Conservation (phyloP, 2,888 invertebrate genomes). For the Oeneis ivallda region DNA sequence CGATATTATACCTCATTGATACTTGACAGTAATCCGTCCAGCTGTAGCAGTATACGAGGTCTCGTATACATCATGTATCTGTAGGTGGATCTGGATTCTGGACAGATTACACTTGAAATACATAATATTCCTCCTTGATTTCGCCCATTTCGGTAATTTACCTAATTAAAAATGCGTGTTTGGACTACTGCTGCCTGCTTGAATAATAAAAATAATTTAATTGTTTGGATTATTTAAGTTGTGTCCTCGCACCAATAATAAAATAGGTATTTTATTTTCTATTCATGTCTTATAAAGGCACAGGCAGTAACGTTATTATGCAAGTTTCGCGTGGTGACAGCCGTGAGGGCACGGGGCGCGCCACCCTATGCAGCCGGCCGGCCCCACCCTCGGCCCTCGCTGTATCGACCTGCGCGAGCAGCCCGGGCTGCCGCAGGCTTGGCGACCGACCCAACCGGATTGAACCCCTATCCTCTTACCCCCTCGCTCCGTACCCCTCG, state of each 20-base stretch:
- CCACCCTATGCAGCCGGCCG: slow-evolving; percentile 68
- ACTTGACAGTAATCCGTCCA: too few species aligned
- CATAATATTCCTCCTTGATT: too few species aligned
- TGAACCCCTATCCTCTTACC: slow-evolving; percentile 53
- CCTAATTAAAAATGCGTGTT: too few species aligned
- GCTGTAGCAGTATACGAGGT: too few species aligned
- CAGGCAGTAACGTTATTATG: slow-evolving; percentile 51
- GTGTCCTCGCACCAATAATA: background rate
- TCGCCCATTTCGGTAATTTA: too few species aligned
- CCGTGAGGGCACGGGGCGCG: slow-evolving; percentile 77
- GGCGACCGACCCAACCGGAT: slow-evolving; percentile 57
- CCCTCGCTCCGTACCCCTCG: slow-evolving; percentile 36
- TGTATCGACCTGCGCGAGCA: slow-evolving; percentile 79
- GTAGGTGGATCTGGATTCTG: too few species aligned
- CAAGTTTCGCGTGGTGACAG: slow-evolving; percentile 68
- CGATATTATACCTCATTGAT: too few species aligned
- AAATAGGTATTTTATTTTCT: background rate
- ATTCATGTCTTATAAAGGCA: background rate
- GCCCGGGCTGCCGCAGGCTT: slow-evolving; percentile 59
- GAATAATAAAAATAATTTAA: too few species aligned
- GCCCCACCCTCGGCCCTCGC: slow-evolving; percentile 71
- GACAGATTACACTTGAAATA: too few species aligned
- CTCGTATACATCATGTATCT: too few species aligned
- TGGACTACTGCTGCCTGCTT: too few species aligned
- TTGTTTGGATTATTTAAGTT: too few species aligned